A percentile compares a stretch with the other conserved stretches of the same genome.
Conservation (phyloP, 2,113 vertebrate species). For the Hypomesus transpacificus region DNA sequence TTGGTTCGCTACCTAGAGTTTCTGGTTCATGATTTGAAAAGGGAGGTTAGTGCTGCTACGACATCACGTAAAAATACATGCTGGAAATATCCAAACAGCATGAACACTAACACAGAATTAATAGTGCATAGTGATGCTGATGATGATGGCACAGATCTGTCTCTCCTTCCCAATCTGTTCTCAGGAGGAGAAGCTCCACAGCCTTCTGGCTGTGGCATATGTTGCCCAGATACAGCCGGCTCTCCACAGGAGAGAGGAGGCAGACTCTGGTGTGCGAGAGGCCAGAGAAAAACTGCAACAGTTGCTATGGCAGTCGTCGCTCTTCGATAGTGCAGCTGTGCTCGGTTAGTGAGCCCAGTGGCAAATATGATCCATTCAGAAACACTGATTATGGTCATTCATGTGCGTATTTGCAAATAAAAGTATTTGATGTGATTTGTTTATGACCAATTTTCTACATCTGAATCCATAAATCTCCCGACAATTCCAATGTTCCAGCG, state of each 20-base stretch:
- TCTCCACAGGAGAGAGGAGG: conserved; percentile 25
- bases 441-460: not conserved
- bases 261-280: conserved; percentile 9
- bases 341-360: conserved; percentile 41
- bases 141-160: not conserved
- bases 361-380: not conserved
- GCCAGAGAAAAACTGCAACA: conserved; percentile 60
- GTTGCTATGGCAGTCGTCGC: conserved; percentile 60
- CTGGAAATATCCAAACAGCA: conserved; percentile 12
- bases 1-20: conserved; percentile 62
- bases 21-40: conserved; percentile 54
- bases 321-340: conserved; percentile 47
- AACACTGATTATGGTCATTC: too few relatives aligned
- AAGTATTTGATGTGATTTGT: too few relatives aligned
- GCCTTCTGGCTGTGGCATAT: conserved; percentile 58
- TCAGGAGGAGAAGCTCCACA: conserved; percentile 66
- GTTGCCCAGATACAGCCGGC: conserved; percentile 32
- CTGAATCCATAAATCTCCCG: not conserved
- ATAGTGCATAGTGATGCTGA: not conserved
- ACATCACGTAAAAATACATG: conserved; percentile 11
- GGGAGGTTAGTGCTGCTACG: conserved; percentile 48
- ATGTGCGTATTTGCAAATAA: too few relatives aligned
- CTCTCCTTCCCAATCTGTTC: not conserved
- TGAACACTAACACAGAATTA: not conserved
- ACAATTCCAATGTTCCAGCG: conserved; percentile 40